Evolutionary conservation across 2,888 invertebrate genomes (phyloP), one percentile per base, ranked within the genome.

Genomic region (Dynastes tityus): DNA sequence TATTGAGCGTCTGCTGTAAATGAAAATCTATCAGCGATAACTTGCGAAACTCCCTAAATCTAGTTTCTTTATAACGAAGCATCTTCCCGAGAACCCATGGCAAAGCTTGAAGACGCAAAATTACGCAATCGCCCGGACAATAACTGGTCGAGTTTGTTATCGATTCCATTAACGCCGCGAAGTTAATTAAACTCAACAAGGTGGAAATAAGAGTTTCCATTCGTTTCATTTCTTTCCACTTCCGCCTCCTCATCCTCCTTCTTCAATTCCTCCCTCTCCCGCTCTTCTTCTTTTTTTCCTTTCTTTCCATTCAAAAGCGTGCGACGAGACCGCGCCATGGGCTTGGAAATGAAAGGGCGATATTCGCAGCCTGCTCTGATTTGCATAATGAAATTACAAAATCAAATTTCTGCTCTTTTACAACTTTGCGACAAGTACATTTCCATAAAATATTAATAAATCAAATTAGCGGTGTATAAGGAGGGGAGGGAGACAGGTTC

Each of bases 321-420:
- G 55, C 55, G 16, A 58, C n/a, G 9, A 55, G 37, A 29, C 32
- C 29, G n/a, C 45, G 8, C 45, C 22, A 55, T 16, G 73, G 37
- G 58, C 22, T 58, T 67, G 65, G 55, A 76, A 53, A 63, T 29
- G 40, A 70, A 61, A 51, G 51, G 32, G 45, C 61, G 61, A 58
- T 58, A 61, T 78, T 78, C 71, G 49, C 77, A 78, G 77, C 71
- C 61, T 37, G 51, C 29, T 78, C 70, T 78, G 37, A 78, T 78
- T 78, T 78, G 51, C 77, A 78, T 78, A 78, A 78, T 78, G 73
- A 71, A 78, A 71, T 71, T 78, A 71, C 77, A 53, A 71, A 78
- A 78, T 78, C 77, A 78, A 78, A 78, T 78, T 78, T 78, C 71
- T 78, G 71, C 51, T 51, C 77, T 78, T 63, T 71, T 71, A 71